phyloP scores from a whole-genome alignment of 1,140 invertebrate species.

The Arion vulgaris region DNA sequence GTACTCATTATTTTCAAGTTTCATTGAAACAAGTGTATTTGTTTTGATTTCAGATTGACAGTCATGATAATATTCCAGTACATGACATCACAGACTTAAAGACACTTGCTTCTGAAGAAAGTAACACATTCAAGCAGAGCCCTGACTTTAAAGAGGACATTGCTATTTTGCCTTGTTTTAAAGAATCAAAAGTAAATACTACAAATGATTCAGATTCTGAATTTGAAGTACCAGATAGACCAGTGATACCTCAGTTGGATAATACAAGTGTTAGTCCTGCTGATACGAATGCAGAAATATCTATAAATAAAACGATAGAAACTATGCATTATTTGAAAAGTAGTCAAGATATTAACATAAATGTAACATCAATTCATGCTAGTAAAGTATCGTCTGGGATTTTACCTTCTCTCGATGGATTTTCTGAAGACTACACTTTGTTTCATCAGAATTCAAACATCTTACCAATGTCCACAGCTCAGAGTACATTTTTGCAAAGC shows the following conservation, averaged over 20 bases:
- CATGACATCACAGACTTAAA: background rate
- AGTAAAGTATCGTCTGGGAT: background rate
- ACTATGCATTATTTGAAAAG: background rate
- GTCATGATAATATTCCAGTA: background rate
- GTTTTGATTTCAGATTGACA: background rate
- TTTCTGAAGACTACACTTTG: background rate
- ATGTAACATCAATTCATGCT: background rate
- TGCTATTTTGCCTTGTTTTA: background rate
- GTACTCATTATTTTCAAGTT: background rate
- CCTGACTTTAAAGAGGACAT: background rate
- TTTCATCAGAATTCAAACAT: background rate
- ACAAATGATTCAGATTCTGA: constrained; percentile 18
- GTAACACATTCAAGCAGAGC: background rate
- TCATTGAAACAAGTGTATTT: background rate
- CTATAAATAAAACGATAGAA: background rate
- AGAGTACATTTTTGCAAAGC: background rate
- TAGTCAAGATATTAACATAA: background rate
- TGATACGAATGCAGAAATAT: background rate
- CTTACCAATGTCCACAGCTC: background rate
- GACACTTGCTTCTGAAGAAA: background rate
- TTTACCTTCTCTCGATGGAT: background rate
- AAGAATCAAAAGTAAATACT: background rate
- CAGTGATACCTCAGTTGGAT: background rate
- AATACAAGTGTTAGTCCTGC: background rate
- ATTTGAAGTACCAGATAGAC: constrained; percentile 31